These are phyloP conservation scores for Ataeniobius toweri DNA, from an alignment of 2,797 vertebrate genomes.

Conservation along the genomic window DNA sequence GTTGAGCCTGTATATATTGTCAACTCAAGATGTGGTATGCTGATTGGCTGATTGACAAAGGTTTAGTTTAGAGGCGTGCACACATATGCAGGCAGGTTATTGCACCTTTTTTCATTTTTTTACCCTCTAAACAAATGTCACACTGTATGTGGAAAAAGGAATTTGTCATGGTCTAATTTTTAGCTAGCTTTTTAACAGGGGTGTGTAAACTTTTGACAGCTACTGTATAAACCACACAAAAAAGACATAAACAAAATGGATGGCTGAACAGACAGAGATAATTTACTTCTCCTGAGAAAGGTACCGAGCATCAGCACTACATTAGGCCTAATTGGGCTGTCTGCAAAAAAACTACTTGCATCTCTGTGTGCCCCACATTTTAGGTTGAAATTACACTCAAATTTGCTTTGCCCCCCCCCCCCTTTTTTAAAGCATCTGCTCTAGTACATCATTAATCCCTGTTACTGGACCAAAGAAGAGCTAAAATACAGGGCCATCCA, in stretches of 20 bases:
- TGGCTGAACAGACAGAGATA: neutral
- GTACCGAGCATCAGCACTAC: neutral
- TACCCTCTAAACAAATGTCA: neutral
- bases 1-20: no score
- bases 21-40: neutral
- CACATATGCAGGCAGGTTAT: neutral
- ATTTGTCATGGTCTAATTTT: neutral
- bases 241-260: neutral
- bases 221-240: neutral
- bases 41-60: neutral
- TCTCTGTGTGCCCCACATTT: conserved; percentile 6
- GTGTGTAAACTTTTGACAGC: neutral
- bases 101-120: neutral
- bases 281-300: neutral
- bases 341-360: neutral
- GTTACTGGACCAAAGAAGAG: conserved; percentile 35
- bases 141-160: neutral
- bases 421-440: conserved; percentile 24
- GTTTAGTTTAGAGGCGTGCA: neutral
- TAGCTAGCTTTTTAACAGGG: neutral
- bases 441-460: conserved; percentile 57
- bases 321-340: neutral
- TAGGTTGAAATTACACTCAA: conserved; percentile 21
- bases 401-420: neutral
- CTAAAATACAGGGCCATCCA: conserved; percentile 48